Base-by-base conservation (phyloP, 1,140 invertebrate species). In the Cotesia chilonis region DNA sequence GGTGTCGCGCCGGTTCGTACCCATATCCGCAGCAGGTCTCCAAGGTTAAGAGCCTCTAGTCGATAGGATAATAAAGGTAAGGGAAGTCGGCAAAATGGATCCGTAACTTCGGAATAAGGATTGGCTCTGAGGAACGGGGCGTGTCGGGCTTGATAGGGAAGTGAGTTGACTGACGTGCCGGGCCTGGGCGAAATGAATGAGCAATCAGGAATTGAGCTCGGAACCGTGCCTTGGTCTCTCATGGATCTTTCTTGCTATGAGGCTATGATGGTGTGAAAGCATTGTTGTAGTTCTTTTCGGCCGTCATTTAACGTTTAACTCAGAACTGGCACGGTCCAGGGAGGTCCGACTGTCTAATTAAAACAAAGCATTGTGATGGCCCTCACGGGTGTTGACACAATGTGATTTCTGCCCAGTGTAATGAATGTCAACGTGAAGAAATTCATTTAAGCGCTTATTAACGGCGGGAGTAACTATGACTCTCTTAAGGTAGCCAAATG, bases 41-140 rank as follows among this genome's bases (percentile, higher is more conserved):
- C 92, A 92, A 94, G 93, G 92, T 93, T 89, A 92, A 91, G 88
- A 94, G 92, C 92, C 93, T 94, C 92, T 94, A 92, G 92, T 93
- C 90, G 91, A 93, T 94, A 92, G 92, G 93, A 89, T 90, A 94
- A 94, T 94, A 92, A 93, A 93, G 92, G 90, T 94, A 94, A 94
- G 92, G 92, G 91, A 93, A 93, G 91, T 93, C 90, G 90, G 88
- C 89, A 93, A 94, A 91, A 89, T 91, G 86, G 92, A 93, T 93
- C 91, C 91, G 91, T 94, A 93, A 92, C 91, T 92, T 93, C 88
- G 90, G 91, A 88, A 92, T 88, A 92, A 91, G 90, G 88, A 91
- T 92, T 92, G 91, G 90, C 91, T 92, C 91, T 92, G 89, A 91
- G 89, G 91, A 88, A 88, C 87, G 89, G 88, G 90, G 84, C 86